Percentiles rank a stretch among this genome's conserved stretches.
phyloP scores from a whole-genome alignment of 2,888 invertebrate genomes.

The Fragum sueziense region DNA sequence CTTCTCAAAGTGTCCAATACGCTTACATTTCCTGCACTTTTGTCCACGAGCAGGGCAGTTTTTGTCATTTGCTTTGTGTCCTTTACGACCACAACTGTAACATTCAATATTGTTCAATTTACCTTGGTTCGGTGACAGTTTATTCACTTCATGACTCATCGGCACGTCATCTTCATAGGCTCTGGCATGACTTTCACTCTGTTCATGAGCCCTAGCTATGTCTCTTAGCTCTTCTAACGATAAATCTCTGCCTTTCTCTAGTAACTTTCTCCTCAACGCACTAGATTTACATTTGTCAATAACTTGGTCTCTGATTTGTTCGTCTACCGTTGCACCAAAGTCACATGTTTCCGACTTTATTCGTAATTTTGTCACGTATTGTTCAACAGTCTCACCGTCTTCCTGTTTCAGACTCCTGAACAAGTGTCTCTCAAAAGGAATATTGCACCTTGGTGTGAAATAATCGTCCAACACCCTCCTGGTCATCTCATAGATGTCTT shows the following conservation, averaged over 20 bases:
- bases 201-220: slow-evolving; percentile 18
- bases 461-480: slow-evolving; percentile 8
- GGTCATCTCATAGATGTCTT: not conserved
- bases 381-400: slow-evolving; percentile 10
- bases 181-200: slow-evolving; percentile 4
- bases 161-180: too few relatives aligned
- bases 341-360: slow-evolving; percentile 22
- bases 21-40: slow-evolving; percentile 11
- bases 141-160: too few relatives aligned
- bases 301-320: slow-evolving; percentile 15
- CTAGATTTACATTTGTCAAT: slow-evolving; percentile 15
- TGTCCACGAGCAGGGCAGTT: slow-evolving; percentile 5
- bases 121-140: not conserved
- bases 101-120: not conserved
- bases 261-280: not conserved
- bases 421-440: slow-evolving; percentile 42
- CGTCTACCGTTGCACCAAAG: slow-evolving; percentile 24
- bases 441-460: slow-evolving; percentile 38
- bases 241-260: slow-evolving; percentile 15
- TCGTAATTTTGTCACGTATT: slow-evolving; percentile 26
- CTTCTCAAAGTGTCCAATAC: slow-evolving; percentile 17
- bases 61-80: slow-evolving; percentile 3
- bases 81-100: not conserved
- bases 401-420: slow-evolving; percentile 40
- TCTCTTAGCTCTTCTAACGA: slow-evolving; percentile 13